Percentiles rank a stretch among this genome's conserved stretches.
These are phyloP conservation scores for Acheta domesticus DNA, from an alignment of 2,888 invertebrate species.

Conservation along the genomic window DNA sequence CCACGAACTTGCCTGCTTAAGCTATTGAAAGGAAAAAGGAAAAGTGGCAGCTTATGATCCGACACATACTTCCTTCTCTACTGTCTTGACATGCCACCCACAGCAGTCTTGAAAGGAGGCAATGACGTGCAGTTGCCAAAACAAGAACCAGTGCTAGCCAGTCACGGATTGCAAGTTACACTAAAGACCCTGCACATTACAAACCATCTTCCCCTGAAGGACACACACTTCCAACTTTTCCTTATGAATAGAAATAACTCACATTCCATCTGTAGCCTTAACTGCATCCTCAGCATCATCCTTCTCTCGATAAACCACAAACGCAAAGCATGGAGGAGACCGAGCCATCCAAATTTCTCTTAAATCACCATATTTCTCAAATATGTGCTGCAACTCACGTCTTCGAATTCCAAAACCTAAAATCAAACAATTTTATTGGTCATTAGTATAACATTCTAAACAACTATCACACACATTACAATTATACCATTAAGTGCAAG, in stretches of 20 bases:
- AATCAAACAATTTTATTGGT: background rate
- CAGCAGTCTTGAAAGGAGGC: too few relatives aligned
- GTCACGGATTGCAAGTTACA: too few relatives aligned
- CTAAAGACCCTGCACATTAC: too few relatives aligned
- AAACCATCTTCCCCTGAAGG: too few relatives aligned
- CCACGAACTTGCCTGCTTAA: too few relatives aligned
- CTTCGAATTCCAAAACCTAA: conserved; percentile 51
- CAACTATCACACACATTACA: background rate
- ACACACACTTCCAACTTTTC: too few relatives aligned
- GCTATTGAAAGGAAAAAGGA: too few relatives aligned
- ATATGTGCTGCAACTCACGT: conserved; percentile 53
- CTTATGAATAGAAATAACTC: conserved; percentile 41
- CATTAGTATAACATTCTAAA: background rate
- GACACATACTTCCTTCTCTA: too few relatives aligned
- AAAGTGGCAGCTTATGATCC: too few relatives aligned
- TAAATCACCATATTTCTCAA: conserved; percentile 54
- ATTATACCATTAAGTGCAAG: background rate
- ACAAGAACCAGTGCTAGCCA: too few relatives aligned
- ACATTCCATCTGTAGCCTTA: conserved; percentile 52
- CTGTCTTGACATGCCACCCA: too few relatives aligned
- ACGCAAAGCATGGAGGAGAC: conserved; percentile 60
- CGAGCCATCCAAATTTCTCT: conserved; percentile 58
- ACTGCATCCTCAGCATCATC: conserved; percentile 53
- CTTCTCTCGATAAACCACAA: conserved; percentile 55
- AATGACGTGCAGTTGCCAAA: too few relatives aligned